These are phyloP conservation scores for Tautogolabrus adspersus DNA, from an alignment of 2,113 vertebrate genomes.

Conservation along the genomic window DNA sequence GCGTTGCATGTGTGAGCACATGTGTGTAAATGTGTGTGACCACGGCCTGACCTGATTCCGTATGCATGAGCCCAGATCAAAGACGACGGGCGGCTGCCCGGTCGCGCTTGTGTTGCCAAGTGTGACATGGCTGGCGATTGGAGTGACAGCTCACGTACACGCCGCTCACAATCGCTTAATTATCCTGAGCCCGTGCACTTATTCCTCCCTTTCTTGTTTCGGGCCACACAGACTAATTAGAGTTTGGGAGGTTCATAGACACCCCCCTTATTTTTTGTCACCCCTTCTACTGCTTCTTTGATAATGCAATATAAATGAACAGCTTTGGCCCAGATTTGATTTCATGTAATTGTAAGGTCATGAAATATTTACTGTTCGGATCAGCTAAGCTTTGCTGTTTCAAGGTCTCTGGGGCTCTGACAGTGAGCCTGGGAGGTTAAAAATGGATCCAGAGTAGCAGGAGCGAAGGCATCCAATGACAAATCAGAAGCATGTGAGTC, in stretches of 20 bases:
- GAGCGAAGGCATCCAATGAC: conserved; percentile 63
- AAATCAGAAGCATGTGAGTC: conserved; percentile 70
- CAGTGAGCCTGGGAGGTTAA: conserved; percentile 63
- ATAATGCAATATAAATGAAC: conserved; percentile 63
- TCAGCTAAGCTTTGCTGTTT: conserved; percentile 64
- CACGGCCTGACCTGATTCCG: conserved; percentile 84
- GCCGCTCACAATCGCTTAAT: conserved; percentile 90
- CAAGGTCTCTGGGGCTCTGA: conserved; percentile 65
- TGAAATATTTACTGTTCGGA: conserved; percentile 79
- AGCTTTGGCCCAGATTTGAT: conserved; percentile 75
- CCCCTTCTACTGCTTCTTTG: conserved; percentile 20
- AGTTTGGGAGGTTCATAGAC: conserved; percentile 47
- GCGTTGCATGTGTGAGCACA: conserved; percentile 64
- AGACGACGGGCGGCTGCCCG: conserved; percentile 85
- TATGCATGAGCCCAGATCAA: conserved; percentile 86
- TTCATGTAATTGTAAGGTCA: conserved; percentile 76
- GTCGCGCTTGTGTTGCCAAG: conserved; percentile 71
- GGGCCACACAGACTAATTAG: conserved; percentile 68
- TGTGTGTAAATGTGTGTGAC: conserved; percentile 76
- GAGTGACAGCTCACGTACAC: conserved; percentile 87
- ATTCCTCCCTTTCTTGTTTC: conserved; percentile 83
- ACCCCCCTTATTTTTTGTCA: not conserved
- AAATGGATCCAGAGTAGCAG: conserved; percentile 68
- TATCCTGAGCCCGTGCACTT: conserved; percentile 86
- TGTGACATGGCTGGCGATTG: conserved; percentile 84